phyloP scores from a whole-genome alignment of 2,113 vertebrate genomes.

The Atlantisia rogersi region DNA sequence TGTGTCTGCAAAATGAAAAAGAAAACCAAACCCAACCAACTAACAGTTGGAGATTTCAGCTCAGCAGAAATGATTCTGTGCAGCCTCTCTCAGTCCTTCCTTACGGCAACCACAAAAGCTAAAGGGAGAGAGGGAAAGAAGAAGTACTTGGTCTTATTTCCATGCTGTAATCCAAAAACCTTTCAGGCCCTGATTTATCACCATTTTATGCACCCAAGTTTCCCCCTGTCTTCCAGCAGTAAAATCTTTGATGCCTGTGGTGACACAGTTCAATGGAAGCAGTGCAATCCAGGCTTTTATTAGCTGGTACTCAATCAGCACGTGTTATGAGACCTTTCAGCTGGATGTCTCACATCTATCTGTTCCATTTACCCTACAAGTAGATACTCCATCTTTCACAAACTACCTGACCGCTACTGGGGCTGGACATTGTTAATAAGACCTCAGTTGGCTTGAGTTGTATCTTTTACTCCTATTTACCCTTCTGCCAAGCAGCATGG shows the following conservation, averaged over 20 bases:
- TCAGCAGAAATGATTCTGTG: neutral
- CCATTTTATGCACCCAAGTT: neutral
- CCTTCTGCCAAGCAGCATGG: neutral
- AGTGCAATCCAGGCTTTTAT: neutral
- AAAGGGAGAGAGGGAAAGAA: neutral
- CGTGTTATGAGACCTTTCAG: neutral
- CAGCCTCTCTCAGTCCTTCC: neutral
- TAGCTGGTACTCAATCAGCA: neutral
- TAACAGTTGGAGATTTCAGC: neutral
- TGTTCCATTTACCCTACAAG: neutral
- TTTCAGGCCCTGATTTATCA: slow-evolving; percentile 12
- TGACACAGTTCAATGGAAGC: neutral
- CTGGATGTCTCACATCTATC: neutral
- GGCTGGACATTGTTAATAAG: neutral
- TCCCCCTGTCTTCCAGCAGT: neutral
- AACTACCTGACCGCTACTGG: neutral
- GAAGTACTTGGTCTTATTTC: neutral
- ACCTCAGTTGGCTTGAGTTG: neutral
- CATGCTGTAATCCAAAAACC: neutral
- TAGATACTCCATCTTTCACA: neutral
- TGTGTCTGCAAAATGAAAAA: neutral
- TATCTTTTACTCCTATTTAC: neutral
- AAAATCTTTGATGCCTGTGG: neutral
- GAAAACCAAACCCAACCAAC: neutral
- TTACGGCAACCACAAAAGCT: neutral